A percentile compares a stretch with the other conserved stretches of the same genome.
phyloP scores from a whole-genome alignment of 2,888 invertebrate species.

The Torymus tubicola region DNA sequence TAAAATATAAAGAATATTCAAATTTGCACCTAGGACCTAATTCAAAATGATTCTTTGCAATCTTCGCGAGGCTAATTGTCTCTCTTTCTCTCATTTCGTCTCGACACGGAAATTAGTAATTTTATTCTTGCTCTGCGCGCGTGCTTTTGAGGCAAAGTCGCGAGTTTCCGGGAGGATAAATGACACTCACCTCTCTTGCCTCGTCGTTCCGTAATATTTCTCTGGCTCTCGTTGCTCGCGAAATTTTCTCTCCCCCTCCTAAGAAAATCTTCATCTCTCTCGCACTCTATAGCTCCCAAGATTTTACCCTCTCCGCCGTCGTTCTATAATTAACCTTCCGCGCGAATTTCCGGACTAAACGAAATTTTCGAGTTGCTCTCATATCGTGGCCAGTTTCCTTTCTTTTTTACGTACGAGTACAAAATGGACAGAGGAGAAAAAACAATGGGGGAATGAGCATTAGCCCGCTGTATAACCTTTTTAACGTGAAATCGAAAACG shows the following conservation, averaged over 20 bases:
- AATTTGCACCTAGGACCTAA: no score
- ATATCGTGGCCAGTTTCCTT: no score
- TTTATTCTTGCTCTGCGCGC: not conserved
- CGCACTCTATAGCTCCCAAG: not conserved
- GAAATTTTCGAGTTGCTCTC: not conserved
- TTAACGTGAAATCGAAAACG: not conserved
- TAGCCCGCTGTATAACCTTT: no score
- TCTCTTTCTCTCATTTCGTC: no score
- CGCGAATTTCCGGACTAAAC: slow-evolving; percentile 3
- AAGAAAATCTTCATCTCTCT: slow-evolving; percentile 10
- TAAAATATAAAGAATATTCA: no score
- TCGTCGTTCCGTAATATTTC: not conserved
- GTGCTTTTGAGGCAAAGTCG: not conserved
- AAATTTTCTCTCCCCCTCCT: not conserved
- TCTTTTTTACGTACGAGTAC: no score
- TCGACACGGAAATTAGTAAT: not conserved
- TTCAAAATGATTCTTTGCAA: no score
- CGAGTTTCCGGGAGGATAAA: not conserved
- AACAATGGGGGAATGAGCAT: no score
- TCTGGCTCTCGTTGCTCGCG: not conserved
- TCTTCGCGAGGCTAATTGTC: no score
- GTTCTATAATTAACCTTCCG: slow-evolving; percentile 13
- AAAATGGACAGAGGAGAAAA: no score
- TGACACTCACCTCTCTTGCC: not conserved
- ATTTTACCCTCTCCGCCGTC: no score